phyloP scores from a whole-genome alignment of 2,113 vertebrate genomes.

The Dromas ardeola region DNA sequence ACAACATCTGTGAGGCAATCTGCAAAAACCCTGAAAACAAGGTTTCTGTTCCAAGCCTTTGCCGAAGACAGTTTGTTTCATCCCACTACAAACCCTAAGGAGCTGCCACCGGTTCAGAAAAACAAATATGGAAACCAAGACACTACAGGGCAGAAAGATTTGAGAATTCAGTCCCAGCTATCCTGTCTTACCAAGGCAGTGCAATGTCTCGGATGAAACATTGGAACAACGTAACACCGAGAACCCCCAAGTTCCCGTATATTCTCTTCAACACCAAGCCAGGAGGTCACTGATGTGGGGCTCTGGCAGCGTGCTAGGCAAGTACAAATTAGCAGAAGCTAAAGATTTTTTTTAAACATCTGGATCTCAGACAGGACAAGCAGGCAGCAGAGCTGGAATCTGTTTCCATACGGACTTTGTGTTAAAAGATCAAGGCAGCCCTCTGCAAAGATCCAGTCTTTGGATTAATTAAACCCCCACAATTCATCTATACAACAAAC shows the following conservation, averaged over 20 bases:
- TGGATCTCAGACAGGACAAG: not conserved
- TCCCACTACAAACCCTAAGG: not conserved
- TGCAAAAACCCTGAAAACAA: not conserved
- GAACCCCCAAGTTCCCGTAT: not conserved
- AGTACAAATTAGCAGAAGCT: not conserved
- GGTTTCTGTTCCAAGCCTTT: not conserved
- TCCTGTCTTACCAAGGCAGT: not conserved
- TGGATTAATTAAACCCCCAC: not conserved
- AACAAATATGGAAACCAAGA: not conserved
- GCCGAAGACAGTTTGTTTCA: not conserved
- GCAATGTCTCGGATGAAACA: fast-evolving
- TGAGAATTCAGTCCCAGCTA: not conserved
- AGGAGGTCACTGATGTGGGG: not conserved
- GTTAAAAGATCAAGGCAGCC: not conserved
- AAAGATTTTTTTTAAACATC: not conserved
- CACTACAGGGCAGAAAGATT: not conserved
- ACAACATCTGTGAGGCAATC: not conserved
- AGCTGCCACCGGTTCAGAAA: not conserved
- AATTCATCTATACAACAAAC: not conserved
- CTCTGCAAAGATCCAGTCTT: not conserved
- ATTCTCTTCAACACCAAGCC: not conserved
- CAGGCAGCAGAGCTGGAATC: not conserved
- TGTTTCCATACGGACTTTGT: not conserved
- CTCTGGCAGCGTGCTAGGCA: not conserved
- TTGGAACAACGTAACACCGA: not conserved